Evolutionary conservation across 2,113 vertebrate genomes (phyloP), one percentile per base, ranked within the genome.

Genomic region (Phrynosoma blainvillii): DNA sequence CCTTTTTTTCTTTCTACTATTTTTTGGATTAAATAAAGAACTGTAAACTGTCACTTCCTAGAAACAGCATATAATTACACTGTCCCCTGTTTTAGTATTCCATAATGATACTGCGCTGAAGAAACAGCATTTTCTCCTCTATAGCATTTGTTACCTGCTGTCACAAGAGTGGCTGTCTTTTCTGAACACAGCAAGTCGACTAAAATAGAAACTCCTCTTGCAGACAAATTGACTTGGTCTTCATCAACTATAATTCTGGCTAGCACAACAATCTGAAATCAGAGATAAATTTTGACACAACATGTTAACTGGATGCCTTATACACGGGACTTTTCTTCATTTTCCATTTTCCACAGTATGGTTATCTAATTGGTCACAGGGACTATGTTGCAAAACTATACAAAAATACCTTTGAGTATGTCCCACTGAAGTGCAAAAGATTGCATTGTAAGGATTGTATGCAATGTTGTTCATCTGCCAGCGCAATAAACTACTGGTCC

Each of bases 191-290:
- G 93, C 65, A 96, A 93, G 1, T 95, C 87, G 3, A 93, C 94
- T 89, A 97, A 93, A 76, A 95, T 93, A 56, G 94, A 95, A 74
- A 97, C 86, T n/a, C 97, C 97, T 94, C 94, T 96, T 25, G 96
- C 95, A 93, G 94, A 93, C 89, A 97, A 79, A 70, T 91, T 92
- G 77, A 97, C 95, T n/a, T 97, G 95, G 85, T 97, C 96, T 82
- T 91, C 85, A 40, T 95, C 95, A 75, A 91, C 93, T 82, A 97
- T 96, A 65, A 96, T 96, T 94, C 93, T 97, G 59, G 96, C 95
- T 78, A 97, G 93, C 52, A 96, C 82, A n/a, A 97, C 94, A 78
- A 97, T 96, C 97, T 97, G 89, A 86, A 93, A 93, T 75, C 16
- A 87, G 74, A 84, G 6, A 71, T 66, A 66, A 16, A 40, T 25